Base-by-base conservation (phyloP, 2,797 vertebrate genomes). In the Ctenopoma kingsleyae region DNA sequence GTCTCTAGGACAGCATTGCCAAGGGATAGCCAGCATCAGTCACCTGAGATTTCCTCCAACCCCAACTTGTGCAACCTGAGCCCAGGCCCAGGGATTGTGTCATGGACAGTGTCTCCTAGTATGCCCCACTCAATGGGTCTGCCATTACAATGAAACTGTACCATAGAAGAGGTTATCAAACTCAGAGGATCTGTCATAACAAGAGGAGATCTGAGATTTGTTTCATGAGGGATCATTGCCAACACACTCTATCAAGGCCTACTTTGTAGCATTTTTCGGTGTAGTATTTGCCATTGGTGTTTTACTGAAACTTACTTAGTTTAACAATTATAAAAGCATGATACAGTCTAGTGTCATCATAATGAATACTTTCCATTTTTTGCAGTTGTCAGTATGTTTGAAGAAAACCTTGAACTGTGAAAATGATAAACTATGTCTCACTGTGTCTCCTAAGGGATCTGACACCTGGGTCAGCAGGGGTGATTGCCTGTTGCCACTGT, bases 41-140 rank as follows among this genome's bases (percentile, higher is more conserved):
- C 92, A 95, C 93, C 90, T 91, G 94, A 95, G 95, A 94, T 94
- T 95, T 94, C 87, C 91, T 92, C 88, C 89, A 91, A 93, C 90
- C 89, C 89, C 83, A 71, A 89, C 85, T 71, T 74, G 67, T 91
- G 94, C 91, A 94, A 95, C 91, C 86, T 3, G 94, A 95, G 84
- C 91, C 72, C 36, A 35, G 81, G 73, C 88, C 86, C 83, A 83
- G 91, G 92, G 92, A 94, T 94, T 93, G 92, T 91, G 91, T 93
- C 93, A 92, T 93, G 91, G 90, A 89, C 91, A 90, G 69, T 62
- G 80, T 94, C 91, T 92, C 89, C 91, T 87, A 80, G 87, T 81
- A 78, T 81, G 82, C 76, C 82, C 86, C 82, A 81, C 78, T 91
- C 84, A 81, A 84, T 75, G 80, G 73, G 71, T 67, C 88, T 48